Base-by-base conservation (phyloP, 2,888 invertebrate species). In the Heliconius charithonia region DNA sequence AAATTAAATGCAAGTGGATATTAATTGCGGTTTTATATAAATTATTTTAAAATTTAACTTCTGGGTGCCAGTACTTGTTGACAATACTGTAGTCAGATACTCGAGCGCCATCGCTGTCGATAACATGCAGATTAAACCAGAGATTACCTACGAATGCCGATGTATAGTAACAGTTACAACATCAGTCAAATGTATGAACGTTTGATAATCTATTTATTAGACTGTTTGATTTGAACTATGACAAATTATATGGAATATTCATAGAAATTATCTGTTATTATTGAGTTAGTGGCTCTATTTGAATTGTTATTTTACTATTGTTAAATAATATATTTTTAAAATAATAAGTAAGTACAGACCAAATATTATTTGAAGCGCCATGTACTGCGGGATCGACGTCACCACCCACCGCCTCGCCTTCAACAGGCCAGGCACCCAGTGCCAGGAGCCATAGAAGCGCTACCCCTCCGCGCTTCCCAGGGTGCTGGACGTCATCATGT, bases 61-160 rank as follows among this genome's bases (percentile, higher is more conserved):
- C 10, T 10, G 37, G 37, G 10, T 37, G 37, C 10, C 37, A 37
- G 37, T 37, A 37, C 37, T 37, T 37, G 10, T 37, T 37, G 37
- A 37, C 2, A 9, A 10, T 37, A 37, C 37, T 37, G 10, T 37
- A 37, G 10, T 1, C 37, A 37, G 37, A 10, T 37, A 37, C 37
- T 37, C 37, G 37, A 37, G 37, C 37, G 37, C 37, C 37, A 37
- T 37, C 37, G 37, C 37, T 10, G 59, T 72, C 72, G 59, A 72
- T 72, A 59, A 59, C 59, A 37, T 32, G 59, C 59, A 59, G 16
- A 72, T 29, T 72, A 72, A 59, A 59, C 72, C 13, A 59, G 56
- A 59, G 56, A 72, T 72, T 72, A 72, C 29, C 56, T 32, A 29
- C 59, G 59, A 72, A 32, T 72, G 72, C 16, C 32, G 56, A 51